Percentiles rank a stretch among this genome's conserved stretches.
Conservation (phyloP, 1,140 invertebrate species). For the Gryon sp. region DNA sequence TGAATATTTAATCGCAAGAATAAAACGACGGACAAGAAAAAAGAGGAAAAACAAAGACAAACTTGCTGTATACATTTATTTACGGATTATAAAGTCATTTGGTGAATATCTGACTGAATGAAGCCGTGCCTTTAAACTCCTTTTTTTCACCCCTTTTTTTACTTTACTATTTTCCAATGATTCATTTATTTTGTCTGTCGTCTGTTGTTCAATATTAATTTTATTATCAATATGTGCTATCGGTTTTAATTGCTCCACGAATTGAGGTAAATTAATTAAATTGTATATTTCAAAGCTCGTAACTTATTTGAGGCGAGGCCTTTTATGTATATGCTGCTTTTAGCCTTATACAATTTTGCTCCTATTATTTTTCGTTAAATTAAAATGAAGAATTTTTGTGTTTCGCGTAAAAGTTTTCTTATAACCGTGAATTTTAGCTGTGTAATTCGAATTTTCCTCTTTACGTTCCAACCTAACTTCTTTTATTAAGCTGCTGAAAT, state of each 20-base stretch:
- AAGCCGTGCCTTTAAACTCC: conserved; percentile 9
- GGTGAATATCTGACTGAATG: conserved; percentile 26
- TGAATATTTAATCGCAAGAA: conserved; percentile 45
- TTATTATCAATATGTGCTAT: conserved; percentile 3
- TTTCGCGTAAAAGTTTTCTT: too few relatives aligned
- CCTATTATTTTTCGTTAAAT: too few relatives aligned
- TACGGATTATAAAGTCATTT: conserved; percentile 56
- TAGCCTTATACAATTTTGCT: too few relatives aligned
- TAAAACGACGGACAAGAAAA: too few relatives aligned
- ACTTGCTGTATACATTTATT: conserved; percentile 43
- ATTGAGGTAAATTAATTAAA: not conserved
- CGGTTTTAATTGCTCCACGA: not conserved
- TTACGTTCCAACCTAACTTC: too few relatives aligned
- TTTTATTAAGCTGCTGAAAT: too few relatives aligned
- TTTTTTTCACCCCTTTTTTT: conserved; percentile 24
- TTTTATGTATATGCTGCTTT: not conserved
- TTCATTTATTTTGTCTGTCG: conserved; percentile 25
- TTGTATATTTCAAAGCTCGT: not conserved
- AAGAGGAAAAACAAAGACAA: too few relatives aligned
- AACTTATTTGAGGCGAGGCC: not conserved
- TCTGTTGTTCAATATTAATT: conserved; percentile 27
- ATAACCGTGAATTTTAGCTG: too few relatives aligned
- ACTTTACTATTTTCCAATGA: not conserved
- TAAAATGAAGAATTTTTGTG: too few relatives aligned
- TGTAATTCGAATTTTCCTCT: too few relatives aligned